A percentile compares a stretch with the other conserved stretches of the same genome.
Conservation (phyloP, 2,113 vertebrate genomes). For the Alectura lathami region DNA sequence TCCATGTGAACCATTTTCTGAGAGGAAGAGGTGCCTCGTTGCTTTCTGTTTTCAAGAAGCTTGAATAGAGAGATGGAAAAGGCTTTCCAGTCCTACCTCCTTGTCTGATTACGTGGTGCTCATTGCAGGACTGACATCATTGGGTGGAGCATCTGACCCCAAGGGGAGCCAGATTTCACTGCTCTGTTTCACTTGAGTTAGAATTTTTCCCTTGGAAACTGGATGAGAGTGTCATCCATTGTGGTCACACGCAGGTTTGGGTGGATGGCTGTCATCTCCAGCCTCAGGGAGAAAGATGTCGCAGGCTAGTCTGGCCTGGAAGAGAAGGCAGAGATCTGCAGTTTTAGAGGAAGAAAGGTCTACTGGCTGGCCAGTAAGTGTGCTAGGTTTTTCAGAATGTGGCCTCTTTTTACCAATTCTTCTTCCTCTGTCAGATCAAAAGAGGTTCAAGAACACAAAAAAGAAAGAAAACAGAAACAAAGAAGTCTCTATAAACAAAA, state of each 20-base stretch:
- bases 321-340: neutral
- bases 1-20: neutral
- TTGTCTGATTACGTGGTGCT: neutral
- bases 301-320: neutral
- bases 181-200: neutral
- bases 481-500: neutral
- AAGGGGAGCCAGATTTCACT: neutral
- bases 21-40: neutral
- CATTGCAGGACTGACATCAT: neutral
- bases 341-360: neutral
- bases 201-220: neutral
- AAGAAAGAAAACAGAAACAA: constrained; percentile 2
- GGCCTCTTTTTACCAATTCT: neutral
- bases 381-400: neutral
- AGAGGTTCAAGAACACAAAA: neutral
- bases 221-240: neutral
- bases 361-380: neutral
- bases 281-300: neutral
- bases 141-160: neutral
- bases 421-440: neutral
- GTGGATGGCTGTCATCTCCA: neutral
- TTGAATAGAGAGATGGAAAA: neutral
- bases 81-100: neutral
- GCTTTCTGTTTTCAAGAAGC: neutral
- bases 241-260: neutral